These are phyloP conservation scores for Coelopa frigida DNA, from an alignment of 1,140 invertebrate genomes.

Conservation along the genomic window DNA sequence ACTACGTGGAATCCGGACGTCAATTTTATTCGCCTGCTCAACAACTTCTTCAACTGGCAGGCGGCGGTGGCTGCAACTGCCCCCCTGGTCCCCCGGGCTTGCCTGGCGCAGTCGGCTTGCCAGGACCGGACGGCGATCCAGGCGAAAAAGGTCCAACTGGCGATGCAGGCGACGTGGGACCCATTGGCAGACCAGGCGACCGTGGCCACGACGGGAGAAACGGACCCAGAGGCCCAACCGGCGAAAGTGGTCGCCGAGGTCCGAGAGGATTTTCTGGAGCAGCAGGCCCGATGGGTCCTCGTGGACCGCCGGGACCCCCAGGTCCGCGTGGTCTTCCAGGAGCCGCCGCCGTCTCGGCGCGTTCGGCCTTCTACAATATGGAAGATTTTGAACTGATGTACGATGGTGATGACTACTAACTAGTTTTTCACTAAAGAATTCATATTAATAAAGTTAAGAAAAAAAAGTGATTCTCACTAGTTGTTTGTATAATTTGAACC, in stretches of 20 bases:
- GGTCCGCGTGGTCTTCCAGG: conserved; percentile 6
- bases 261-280: conserved; percentile 9
- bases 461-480: no score
- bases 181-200: conserved; percentile 3
- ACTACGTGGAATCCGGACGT: no score
- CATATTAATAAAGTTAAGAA: no score
- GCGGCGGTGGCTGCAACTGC: no score
- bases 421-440: no score
- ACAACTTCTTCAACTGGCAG: no score
- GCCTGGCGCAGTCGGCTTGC: conserved; percentile 1
- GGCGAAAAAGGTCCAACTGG: conserved; percentile 10
- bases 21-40: no score
- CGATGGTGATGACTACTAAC: no score
- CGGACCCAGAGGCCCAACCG: not conserved
- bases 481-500: no score
- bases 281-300: conserved; percentile 2
- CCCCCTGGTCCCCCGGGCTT: no score
- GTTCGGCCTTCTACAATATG: no score
- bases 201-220: conserved; percentile 5
- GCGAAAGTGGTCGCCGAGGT: conserved; percentile 10
- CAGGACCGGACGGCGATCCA: not conserved
- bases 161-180: conserved; percentile 8
- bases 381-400: no score
- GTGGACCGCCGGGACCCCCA: conserved; percentile 7
- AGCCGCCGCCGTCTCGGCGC: not conserved